Evolutionary conservation across 2,113 vertebrate species (phyloP).

Genomic region (Albula goreensis): DNA sequence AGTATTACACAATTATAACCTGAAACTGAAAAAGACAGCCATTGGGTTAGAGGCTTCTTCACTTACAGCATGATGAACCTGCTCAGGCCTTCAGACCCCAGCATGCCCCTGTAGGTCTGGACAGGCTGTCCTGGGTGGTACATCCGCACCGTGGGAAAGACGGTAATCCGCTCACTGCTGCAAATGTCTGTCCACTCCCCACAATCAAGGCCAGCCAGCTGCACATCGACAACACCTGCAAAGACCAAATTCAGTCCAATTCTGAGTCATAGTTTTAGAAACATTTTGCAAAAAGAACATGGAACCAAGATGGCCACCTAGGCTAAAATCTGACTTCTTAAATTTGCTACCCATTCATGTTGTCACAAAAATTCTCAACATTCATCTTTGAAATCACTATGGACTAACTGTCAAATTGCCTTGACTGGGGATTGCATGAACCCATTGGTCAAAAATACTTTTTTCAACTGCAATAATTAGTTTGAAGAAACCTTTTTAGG

Average conservation of each 20-base stretch:
- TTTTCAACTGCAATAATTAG: background rate
- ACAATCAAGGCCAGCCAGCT: constrained; percentile 79
- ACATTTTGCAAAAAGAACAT: too few relatives aligned
- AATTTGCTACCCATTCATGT: too few relatives aligned
- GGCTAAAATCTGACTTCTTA: too few relatives aligned
- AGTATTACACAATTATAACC: background rate
- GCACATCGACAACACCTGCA: constrained; percentile 57
- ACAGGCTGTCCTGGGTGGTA: constrained; percentile 61
- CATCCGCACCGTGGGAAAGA: constrained; percentile 77
- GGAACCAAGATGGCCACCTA: too few relatives aligned
- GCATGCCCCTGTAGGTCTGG: constrained; percentile 78
- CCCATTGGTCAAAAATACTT: too few relatives aligned
- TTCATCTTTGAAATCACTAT: too few relatives aligned
- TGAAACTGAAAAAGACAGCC: background rate
- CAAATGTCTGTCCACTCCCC: constrained; percentile 87
- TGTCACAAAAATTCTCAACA: too few relatives aligned
- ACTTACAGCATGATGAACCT: constrained; percentile 87
- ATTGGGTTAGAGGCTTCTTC: background rate
- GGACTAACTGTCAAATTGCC: too few relatives aligned
- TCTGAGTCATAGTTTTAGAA: too few relatives aligned
- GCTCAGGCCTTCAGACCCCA: constrained; percentile 75
- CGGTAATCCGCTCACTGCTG: constrained; percentile 72
- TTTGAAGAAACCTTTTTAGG: background rate
- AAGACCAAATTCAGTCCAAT: constrained; percentile 23
- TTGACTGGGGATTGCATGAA: background rate